A percentile compares a stretch with the other conserved stretches of the same genome.
Evolutionary conservation across 2,113 vertebrate species (phyloP).

Genomic region (Morone saxatilis): DNA sequence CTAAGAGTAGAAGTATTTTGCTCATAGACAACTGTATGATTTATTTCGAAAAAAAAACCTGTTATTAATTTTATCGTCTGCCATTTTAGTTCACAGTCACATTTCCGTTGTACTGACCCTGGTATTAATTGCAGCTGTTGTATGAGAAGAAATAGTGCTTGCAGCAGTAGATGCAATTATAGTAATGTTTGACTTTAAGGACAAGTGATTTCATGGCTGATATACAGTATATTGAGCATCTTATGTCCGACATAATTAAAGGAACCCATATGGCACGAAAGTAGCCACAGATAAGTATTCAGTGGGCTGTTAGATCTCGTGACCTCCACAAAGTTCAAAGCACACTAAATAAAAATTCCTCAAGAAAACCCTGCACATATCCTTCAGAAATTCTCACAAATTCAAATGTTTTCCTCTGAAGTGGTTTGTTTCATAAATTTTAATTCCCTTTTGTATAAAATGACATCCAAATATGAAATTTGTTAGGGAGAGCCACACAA

Average conservation of each 20-base stretch:
- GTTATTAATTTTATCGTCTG: background rate
- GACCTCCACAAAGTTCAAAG: conserved; percentile 25
- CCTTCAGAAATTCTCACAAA: conserved; percentile 1
- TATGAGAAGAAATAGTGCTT: background rate
- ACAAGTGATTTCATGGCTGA: conserved; percentile 16
- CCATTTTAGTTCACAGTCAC: background rate
- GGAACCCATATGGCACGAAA: background rate
- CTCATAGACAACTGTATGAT: background rate
- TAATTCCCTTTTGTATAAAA: background rate
- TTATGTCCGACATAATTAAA: background rate
- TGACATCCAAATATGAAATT: conserved; percentile 13
- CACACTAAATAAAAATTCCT: background rate
- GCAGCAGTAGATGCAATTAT: conserved; percentile 3
- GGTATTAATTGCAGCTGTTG: background rate
- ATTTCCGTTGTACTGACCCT: background rate
- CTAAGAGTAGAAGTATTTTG: background rate
- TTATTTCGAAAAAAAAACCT: background rate
- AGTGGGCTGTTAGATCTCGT: background rate
- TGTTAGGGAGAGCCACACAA: background rate
- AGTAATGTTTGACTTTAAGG: background rate
- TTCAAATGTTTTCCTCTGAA: background rate
- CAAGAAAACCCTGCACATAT: background rate
- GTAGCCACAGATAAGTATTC: conserved; percentile 4
- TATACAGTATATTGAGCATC: background rate
- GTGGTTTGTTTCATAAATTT: conserved; percentile 24